phyloP scores from a whole-genome alignment of 2,888 invertebrate species.

The Dryomyza anilis region DNA sequence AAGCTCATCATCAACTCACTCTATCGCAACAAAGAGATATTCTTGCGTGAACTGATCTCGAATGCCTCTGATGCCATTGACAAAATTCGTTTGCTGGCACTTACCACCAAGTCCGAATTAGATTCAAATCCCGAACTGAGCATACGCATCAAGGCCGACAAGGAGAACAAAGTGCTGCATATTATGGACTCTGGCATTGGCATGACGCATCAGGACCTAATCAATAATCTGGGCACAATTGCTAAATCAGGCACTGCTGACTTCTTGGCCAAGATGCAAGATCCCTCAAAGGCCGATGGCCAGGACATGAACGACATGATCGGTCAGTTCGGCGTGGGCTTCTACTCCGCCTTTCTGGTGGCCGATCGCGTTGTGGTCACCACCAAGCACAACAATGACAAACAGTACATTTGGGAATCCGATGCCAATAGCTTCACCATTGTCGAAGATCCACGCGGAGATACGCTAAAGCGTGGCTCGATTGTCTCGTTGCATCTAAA shows the following conservation, averaged over 20 bases:
- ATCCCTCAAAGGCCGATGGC: constrained; percentile 61
- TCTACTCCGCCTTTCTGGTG: constrained; percentile 97
- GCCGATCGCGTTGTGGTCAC: constrained; percentile 96
- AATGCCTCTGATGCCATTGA: constrained; percentile 99
- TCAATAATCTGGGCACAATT: constrained; percentile 97
- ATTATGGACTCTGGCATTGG: constrained; percentile 97
- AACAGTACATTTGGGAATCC: constrained; percentile 97
- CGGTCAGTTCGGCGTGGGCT: constrained; percentile 99
- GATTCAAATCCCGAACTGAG: constrained; percentile 80
- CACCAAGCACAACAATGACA: constrained; percentile 91
- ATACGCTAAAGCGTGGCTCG: constrained; percentile 89
- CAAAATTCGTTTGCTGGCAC: constrained; percentile 91
- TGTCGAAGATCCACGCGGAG: constrained; percentile 90
- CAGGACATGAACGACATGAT: constrained; percentile 95
- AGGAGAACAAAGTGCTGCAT: constrained; percentile 87
- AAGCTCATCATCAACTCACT: constrained; percentile 99
- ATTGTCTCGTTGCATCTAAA: constrained; percentile 87
- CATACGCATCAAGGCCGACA: constrained; percentile 92
- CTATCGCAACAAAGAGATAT: constrained; percentile 99
- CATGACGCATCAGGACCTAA: constrained; percentile 92
- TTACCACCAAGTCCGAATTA: constrained; percentile 84
- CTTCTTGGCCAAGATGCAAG: constrained; percentile 90
- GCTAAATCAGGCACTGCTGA: constrained; percentile 98
- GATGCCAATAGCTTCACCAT: constrained; percentile 90
- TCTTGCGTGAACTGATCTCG: constrained; percentile 96